A percentile compares a stretch with the other conserved stretches of the same genome.
These are phyloP conservation scores for Aplochiton taeniatus DNA, from an alignment of 2,797 vertebrate species.

Conservation along the genomic window DNA sequence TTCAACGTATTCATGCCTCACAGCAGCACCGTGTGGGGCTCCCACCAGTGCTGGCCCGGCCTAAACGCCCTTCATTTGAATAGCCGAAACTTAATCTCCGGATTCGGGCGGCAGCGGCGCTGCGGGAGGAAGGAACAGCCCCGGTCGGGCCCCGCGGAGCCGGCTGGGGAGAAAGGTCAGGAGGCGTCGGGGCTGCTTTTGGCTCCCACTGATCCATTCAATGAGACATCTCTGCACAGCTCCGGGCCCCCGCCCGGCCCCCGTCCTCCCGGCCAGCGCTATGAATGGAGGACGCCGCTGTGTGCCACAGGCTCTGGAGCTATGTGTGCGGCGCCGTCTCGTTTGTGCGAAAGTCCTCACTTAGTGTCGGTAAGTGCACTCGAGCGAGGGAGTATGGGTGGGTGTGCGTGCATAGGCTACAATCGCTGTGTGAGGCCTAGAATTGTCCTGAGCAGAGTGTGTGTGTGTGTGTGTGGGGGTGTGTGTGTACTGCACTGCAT, in stretches of 20 bases:
- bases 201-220: constrained; percentile 49
- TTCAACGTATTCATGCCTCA: no score
- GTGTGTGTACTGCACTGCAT: no score
- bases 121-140: no score
- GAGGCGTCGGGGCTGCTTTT: constrained; percentile 34
- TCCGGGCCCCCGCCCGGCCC: constrained; percentile 36
- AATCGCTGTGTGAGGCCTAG: constrained; percentile 20
- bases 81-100: no score
- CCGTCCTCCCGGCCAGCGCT: constrained; percentile 28
- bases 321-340: background rate
- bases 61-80: no score
- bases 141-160: no score
- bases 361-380: background rate
- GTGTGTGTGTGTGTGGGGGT: constrained; percentile 24
- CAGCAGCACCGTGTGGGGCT: no score
- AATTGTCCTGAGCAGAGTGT: no score
- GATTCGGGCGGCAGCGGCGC: no score
- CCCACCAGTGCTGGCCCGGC: no score
- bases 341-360: no score
- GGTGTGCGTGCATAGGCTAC: constrained; percentile 15
- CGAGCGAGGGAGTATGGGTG: background rate
- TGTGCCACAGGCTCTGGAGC: constrained; percentile 28
- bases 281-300: constrained; percentile 46
- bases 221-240: constrained; percentile 45
- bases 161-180: constrained; percentile 48